These are phyloP conservation scores for Troides helena DNA, from an alignment of 2,888 invertebrate species.

Conservation along the genomic window DNA sequence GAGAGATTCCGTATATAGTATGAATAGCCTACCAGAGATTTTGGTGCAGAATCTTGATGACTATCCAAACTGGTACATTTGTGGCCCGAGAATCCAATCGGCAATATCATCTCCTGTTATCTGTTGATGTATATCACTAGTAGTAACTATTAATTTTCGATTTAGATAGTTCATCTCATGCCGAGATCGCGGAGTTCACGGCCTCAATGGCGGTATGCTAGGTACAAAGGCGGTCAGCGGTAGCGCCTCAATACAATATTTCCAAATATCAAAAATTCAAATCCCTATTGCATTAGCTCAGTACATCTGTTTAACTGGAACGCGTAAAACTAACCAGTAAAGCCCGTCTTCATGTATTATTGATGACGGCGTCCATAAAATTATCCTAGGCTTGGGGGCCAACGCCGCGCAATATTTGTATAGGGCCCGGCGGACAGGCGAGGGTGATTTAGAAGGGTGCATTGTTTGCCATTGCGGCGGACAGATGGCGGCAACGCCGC, in stretches of 20 bases:
- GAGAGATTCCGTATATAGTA: too few species aligned
- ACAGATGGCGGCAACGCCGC: constrained; percentile 69
- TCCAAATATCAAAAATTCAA: not conserved
- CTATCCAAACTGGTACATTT: too few species aligned
- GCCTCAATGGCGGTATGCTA: too few species aligned
- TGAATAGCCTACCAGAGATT: too few species aligned
- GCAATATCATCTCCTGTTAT: too few species aligned
- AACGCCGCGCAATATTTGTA: constrained; percentile 63
- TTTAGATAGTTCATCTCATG: too few species aligned
- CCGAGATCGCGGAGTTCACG: too few species aligned
- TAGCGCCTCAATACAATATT: not conserved
- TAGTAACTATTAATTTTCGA: too few species aligned
- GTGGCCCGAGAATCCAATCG: too few species aligned
- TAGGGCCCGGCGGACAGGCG: constrained; percentile 68
- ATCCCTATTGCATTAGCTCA: not conserved
- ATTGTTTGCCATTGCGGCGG: constrained; percentile 71
- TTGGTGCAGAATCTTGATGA: too few species aligned
- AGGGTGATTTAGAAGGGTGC: constrained; percentile 70
- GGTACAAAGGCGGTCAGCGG: too few species aligned
- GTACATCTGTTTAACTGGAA: not conserved
- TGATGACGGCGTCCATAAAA: constrained; percentile 38
- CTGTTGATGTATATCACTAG: too few species aligned
- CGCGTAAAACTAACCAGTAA: constrained; percentile 6
- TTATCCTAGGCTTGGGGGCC: constrained; percentile 34
- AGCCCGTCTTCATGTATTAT: constrained; percentile 25